Base-by-base conservation (phyloP, 2,113 vertebrate genomes). In the Zosterops japonicus region DNA sequence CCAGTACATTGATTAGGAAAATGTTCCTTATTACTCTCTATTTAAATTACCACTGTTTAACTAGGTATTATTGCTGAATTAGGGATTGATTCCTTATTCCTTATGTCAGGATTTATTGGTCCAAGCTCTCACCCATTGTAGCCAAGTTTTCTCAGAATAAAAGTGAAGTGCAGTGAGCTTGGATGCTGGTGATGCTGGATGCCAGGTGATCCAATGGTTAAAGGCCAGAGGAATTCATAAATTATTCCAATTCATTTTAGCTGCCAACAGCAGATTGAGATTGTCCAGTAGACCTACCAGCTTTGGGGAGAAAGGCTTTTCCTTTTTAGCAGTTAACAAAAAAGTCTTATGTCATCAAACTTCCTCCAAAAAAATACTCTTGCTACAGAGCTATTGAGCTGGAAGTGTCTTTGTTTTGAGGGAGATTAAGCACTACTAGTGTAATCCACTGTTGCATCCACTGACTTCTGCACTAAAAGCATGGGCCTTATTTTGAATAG, bases 71-170 rank as follows among this genome's bases (percentile, higher is more conserved):
- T 52, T 94, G 52, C 77, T 89, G 78, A 94, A 83, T 95, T 94
- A 96, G 53, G 56, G 72, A 90, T 92, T 94, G 92, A 96, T 96
- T 97, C 87, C 65, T 96, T 72, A 14, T 85, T 97, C 87, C 65
- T 96, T 72, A 14, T 85, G 83, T 88, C 52, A 44, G 35, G 49
- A 22, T 36, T 29, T 52, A 29, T 13, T 47, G 36, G 61, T 68
- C 25, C 67, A 89, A 52, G 19, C 21, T 74, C 5, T 67, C 28
- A 35, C 23, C 28, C 3, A 0, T 2, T 3, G 7, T 23, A 87
- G 72, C 76, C 52, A 92, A 89, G 35, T 75, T 80, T 70, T 19
- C 22, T 84, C 19, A 56, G 33, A 83, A n/a, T 20, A 42, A 55
- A 77, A 50, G 19, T 0, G 0, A 33, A 61, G 33, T 17, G 6